Base-by-base conservation (phyloP, 2,797 vertebrate species). In the Chelon auratus region DNA sequence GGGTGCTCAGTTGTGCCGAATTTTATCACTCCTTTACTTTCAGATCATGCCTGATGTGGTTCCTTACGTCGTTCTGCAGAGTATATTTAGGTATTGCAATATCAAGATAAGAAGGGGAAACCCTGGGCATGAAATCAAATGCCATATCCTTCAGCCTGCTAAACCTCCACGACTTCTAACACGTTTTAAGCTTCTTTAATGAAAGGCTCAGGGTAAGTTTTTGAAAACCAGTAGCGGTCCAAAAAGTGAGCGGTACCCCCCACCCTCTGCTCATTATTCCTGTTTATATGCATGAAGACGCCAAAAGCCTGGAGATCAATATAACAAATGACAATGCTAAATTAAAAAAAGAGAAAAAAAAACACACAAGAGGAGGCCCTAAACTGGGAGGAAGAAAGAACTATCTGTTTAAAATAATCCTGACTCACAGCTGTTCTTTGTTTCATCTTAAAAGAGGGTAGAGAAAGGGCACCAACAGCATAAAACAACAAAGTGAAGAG, bases 381-480 rank as follows among this genome's bases (percentile, higher is more conserved):
- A 15, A 68, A 1, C 40, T 54, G 66, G 40, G 30, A 67, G 54
- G 45, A 77, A 66, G 68, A 48, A 43, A 78, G 77, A 77, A 60
- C 33, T 52, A 54, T 81, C 73, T 88, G 39, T 76, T 82, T 78
- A 76, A 81, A 86, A 86, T 90, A 91, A 91, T 89, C 85, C 81
- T 74, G 54, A 83, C 80, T 84, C 43, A 81, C 80, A 91, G 84
- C 86, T 63, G 77, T 81, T 83, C 80, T 50, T 78, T 80, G 84
- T 83, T 84, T 77, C 56, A 70, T 33, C 36, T 11, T 55, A 58
- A 37, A 51, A 37, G 39, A 40, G 48, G 1, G 33, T 60, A 75
- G 22, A 47, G 67, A 66, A 62, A 57, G 53, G 47, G 69, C 68
- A 82, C 63, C 74, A 68, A 81, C 53, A 13, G 66, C 81, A 58